Evolutionary conservation across 92 coral and sea anemone species (phyloP).

Genomic region (Epizoanthus rinbou): DNA sequence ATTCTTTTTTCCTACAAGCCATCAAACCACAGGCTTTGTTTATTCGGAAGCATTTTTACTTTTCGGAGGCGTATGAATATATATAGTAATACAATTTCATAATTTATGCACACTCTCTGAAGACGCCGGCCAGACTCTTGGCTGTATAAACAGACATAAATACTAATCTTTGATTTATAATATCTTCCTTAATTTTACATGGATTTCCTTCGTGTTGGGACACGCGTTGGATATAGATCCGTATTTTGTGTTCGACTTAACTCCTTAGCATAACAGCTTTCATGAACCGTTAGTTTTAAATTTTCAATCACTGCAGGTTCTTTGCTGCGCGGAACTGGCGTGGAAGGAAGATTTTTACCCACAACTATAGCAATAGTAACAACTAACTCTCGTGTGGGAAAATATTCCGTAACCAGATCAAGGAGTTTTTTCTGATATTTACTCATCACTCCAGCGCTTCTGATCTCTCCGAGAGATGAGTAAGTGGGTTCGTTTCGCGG

Average conservation of each 20-base stretch:
- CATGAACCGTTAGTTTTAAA: constrained; percentile 67
- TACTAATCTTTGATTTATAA: neutral
- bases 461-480: constrained; percentile 79
- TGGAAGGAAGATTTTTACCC: constrained; percentile 77
- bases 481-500: constrained; percentile 85
- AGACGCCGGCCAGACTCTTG: neutral
- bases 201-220: constrained; percentile 27
- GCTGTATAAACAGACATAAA: neutral
- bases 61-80: neutral
- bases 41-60: neutral
- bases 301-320: constrained; percentile 89
- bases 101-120: constrained; percentile 24
- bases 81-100: constrained; percentile 11
- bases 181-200: neutral
- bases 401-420: constrained; percentile 67
- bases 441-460: constrained; percentile 78
- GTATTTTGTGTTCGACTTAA: constrained; percentile 69
- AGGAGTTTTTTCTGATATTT: constrained; percentile 82
- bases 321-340: constrained; percentile 90
- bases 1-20: neutral
- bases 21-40: constrained; percentile 26
- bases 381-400: constrained; percentile 88
- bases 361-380: constrained; percentile 92
- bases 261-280: constrained; percentile 63
- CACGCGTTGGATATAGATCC: constrained; percentile 16